phyloP scores from a whole-genome alignment of 2,797 vertebrate genomes.

The Periophthalmus magnuspinnatus region DNA sequence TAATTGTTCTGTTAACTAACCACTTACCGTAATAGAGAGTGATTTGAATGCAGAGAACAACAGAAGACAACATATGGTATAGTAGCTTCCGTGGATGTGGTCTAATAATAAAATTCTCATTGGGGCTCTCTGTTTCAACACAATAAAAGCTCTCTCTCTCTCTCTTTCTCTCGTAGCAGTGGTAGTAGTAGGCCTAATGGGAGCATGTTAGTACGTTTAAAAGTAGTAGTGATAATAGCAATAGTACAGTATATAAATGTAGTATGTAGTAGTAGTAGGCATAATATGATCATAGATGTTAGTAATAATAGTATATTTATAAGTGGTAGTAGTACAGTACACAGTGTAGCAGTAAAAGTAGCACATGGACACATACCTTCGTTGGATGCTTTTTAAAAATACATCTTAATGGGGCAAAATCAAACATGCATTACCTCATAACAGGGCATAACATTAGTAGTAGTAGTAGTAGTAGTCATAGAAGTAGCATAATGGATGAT shows the following conservation, averaged over 20 bases:
- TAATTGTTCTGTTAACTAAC: conserved; percentile 16
- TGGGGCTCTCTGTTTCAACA: background rate
- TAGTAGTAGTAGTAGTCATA: background rate
- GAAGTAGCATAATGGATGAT: background rate
- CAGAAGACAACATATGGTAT: background rate
- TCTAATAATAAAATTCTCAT: background rate
- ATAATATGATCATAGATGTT: no score
- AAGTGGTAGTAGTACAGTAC: no score
- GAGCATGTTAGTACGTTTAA: no score
- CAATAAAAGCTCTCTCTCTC: background rate
- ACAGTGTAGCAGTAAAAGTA: no score
- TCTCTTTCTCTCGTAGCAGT: background rate
- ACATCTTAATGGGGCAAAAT: no score
- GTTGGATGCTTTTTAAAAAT: no score
- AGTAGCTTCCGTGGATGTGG: background rate
- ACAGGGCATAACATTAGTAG: background rate
- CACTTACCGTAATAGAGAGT: conserved; percentile 14
- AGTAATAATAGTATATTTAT: no score
- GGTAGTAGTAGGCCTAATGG: no score
- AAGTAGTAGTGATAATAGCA: no score
- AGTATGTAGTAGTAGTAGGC: background rate
- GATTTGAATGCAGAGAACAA: conserved; percentile 8
- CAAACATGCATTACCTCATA: no score
- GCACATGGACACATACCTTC: no score
- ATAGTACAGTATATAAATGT: no score